Evolutionary conservation across 2,888 invertebrate species (phyloP).

Genomic region (Eilema griseolum): DNA sequence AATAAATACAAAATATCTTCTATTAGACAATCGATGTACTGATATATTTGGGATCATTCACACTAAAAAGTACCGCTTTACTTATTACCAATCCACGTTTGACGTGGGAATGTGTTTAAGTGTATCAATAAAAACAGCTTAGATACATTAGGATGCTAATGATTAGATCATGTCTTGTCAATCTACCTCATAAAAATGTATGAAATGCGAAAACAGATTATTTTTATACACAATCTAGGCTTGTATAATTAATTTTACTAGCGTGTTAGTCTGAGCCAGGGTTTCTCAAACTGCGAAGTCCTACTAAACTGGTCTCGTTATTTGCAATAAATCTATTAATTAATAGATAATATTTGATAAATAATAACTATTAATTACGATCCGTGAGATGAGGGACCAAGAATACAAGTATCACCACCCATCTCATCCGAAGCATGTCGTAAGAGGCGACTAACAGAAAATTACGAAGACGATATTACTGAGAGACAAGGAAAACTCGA

Average conservation of each 20-base stretch:
- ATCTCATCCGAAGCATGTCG: no score
- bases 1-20: not conserved
- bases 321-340: no score
- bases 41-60: not conserved
- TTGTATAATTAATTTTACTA: slow-evolving; percentile 12
- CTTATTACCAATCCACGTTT: not conserved
- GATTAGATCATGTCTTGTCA: slow-evolving; percentile 2
- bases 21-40: not conserved
- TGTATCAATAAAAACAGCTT: not conserved
- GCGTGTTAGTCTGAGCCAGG: not conserved
- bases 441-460: no score
- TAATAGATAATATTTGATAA: no score
- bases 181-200: not conserved
- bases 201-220: slow-evolving; percentile 1
- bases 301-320: no score
- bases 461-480: no score
- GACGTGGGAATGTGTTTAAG: slow-evolving; percentile 1
- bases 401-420: no score
- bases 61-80: not conserved
- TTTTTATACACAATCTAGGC: not conserved
- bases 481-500: no score
- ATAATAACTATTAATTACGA: no score
- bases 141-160: not conserved
- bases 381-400: no score
- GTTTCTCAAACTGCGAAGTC: not conserved